Evolutionary conservation across 2,888 invertebrate genomes (phyloP).

Genomic region (Heliothis peltigera): DNA sequence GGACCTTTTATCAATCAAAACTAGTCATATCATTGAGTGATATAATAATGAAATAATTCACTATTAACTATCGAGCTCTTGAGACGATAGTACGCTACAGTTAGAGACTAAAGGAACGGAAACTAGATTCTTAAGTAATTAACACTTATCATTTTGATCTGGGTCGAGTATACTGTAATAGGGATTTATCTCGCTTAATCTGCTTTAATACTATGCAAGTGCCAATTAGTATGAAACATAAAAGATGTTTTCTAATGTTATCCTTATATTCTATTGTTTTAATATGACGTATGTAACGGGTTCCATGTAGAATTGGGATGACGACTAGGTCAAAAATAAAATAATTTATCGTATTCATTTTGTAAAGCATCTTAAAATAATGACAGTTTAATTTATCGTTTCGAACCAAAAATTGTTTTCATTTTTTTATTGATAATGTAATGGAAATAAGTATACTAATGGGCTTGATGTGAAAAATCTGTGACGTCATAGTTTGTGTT

Average conservation of each 20-base stretch:
- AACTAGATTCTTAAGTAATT: neutral
- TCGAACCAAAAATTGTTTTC: no score
- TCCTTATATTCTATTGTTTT: no score
- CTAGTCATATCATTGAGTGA: neutral
- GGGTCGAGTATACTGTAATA: neutral
- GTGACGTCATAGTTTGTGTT: no score
- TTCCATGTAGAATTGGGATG: no score
- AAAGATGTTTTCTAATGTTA: neutral
- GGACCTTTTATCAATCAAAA: slow-evolving; percentile 2
- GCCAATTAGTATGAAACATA: neutral
- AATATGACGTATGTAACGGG: no score
- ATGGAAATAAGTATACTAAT: no score
- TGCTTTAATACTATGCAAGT: neutral
- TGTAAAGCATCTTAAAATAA: no score
- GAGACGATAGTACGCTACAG: neutral
- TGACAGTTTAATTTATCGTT: no score
- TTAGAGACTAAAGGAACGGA: neutral
- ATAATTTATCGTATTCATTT: no score
- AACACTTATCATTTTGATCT: neutral
- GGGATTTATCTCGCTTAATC: neutral
- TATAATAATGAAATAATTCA: slow-evolving; percentile 1
- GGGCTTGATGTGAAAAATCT: no score
- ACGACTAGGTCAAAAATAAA: no score
- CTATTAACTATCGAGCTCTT: neutral
- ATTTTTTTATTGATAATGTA: no score